Evolutionary conservation across 2,888 invertebrate species (phyloP).

Genomic region (Therioaphis trifolii): DNA sequence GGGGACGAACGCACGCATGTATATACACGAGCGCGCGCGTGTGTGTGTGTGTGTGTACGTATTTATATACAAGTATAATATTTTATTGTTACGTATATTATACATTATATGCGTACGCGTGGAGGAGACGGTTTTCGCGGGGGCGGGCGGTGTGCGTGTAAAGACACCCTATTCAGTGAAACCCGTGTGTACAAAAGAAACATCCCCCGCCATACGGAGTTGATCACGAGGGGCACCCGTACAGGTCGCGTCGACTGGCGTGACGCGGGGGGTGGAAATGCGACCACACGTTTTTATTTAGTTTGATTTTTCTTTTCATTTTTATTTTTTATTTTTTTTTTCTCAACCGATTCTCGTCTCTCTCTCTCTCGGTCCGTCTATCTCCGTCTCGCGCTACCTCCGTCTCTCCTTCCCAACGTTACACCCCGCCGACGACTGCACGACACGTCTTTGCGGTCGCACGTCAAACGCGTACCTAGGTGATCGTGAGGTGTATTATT

Average conservation of each 20-base stretch:
- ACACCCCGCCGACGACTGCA: background rate
- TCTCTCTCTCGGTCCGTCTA: too few relatives aligned
- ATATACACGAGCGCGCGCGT: too few relatives aligned
- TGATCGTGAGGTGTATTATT: background rate
- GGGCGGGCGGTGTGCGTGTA: slow-evolving; percentile 13
- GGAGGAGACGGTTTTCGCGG: slow-evolving; percentile 19
- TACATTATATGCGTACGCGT: background rate
- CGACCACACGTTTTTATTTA: slow-evolving; percentile 50
- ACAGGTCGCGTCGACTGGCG: background rate
- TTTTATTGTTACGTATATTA: background rate
- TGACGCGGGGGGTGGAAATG: slow-evolving; percentile 10
- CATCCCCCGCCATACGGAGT: slow-evolving; percentile 3
- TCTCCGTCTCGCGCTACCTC: too few relatives aligned
- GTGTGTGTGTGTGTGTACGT: too few relatives aligned
- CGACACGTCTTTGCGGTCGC: background rate
- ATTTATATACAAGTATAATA: background rate
- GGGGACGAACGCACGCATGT: background rate
- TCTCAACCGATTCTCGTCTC: too few relatives aligned
- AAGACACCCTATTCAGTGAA: slow-evolving; percentile 47
- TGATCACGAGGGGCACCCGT: slow-evolving; percentile 18
- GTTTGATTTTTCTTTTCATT: too few relatives aligned
- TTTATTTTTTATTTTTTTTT: too few relatives aligned
- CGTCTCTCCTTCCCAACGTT: too few relatives aligned
- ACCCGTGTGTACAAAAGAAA: slow-evolving; percentile 54
- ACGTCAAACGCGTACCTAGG: background rate